phyloP scores from a whole-genome alignment of 2,113 vertebrate species.

The Rutilus rutilus region DNA sequence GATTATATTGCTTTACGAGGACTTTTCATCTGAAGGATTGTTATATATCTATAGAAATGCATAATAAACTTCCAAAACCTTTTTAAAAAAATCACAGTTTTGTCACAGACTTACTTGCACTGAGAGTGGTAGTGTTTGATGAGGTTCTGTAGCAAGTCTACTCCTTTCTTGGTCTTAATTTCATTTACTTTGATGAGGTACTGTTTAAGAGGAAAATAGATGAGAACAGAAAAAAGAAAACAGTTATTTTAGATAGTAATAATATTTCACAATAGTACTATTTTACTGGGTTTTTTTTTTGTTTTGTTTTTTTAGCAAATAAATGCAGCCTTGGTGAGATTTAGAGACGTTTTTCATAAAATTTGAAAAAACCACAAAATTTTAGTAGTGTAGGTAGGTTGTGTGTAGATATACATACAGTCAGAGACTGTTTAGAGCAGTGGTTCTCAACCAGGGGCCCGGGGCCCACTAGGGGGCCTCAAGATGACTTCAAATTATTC shows the following conservation, averaged over 20 bases:
- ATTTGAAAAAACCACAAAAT: neutral
- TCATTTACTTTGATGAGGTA: conserved; percentile 81
- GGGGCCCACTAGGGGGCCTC: no score
- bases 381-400: neutral
- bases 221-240: neutral
- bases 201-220: conserved; percentile 57
- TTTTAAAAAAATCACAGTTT: neutral
- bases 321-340: neutral
- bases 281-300: neutral
- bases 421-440: neutral
- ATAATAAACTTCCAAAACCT: neutral
- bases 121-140: conserved; percentile 77
- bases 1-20: neutral
- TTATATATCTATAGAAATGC: neutral
- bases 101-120: conserved; percentile 68
- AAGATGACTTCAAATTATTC: no score
- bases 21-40: neutral
- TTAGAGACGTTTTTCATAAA: neutral
- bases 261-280: no score
- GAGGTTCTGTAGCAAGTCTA: conserved; percentile 75
- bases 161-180: conserved; percentile 79
- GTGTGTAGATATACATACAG: neutral
- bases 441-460: no score
- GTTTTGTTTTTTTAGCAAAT: neutral
- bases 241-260: no score